Percentiles rank a stretch among this genome's conserved stretches.
Evolutionary conservation across 1,140 invertebrate species (phyloP).

Genomic region (Venustaconcha ellipsiformis): DNA sequence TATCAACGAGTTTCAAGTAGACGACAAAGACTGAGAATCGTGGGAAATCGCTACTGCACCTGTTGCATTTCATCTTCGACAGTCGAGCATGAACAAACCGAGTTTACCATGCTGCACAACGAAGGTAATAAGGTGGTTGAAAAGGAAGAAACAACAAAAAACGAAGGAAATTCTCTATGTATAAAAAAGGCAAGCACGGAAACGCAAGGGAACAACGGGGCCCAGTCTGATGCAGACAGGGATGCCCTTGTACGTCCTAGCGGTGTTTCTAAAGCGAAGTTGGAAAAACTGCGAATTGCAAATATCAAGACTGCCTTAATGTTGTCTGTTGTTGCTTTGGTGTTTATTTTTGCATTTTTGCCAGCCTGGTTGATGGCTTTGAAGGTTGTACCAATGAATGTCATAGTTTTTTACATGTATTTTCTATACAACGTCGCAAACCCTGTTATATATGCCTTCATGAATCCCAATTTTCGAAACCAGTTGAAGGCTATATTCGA

Average conservation of each 20-base stretch:
- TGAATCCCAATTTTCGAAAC: slow-evolving; percentile 65
- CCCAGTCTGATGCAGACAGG: slow-evolving; percentile 23
- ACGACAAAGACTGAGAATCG: slow-evolving; percentile 33
- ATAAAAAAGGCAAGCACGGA: slow-evolving; percentile 18
- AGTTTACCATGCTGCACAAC: slow-evolving; percentile 39
- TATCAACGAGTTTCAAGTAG: slow-evolving; percentile 54
- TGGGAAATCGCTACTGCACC: slow-evolving; percentile 34
- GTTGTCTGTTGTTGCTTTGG: slow-evolving; percentile 64
- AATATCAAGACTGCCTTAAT: slow-evolving; percentile 66
- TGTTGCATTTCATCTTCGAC: slow-evolving; percentile 11
- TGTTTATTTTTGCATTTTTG: slow-evolving; percentile 63
- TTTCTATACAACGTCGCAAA: slow-evolving; percentile 68
- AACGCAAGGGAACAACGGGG: slow-evolving; percentile 15
- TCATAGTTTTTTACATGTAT: slow-evolving; percentile 64
- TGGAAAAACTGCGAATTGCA: slow-evolving; percentile 51
- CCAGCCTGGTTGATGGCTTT: slow-evolving; percentile 62
- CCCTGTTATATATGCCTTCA: slow-evolving; percentile 67
- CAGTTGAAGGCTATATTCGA: slow-evolving; percentile 59
- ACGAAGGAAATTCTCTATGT: slow-evolving; percentile 11
- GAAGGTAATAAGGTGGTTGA: slow-evolving; percentile 4
- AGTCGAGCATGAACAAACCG: slow-evolving; percentile 25
- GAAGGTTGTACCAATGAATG: slow-evolving; percentile 48
- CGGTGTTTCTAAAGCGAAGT: slow-evolving; percentile 38
- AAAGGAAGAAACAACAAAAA: slow-evolving; percentile 4
- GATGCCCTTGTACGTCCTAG: slow-evolving; percentile 40